phyloP scores from a whole-genome alignment of 2,888 invertebrate species.

The Pheosia tremula region DNA sequence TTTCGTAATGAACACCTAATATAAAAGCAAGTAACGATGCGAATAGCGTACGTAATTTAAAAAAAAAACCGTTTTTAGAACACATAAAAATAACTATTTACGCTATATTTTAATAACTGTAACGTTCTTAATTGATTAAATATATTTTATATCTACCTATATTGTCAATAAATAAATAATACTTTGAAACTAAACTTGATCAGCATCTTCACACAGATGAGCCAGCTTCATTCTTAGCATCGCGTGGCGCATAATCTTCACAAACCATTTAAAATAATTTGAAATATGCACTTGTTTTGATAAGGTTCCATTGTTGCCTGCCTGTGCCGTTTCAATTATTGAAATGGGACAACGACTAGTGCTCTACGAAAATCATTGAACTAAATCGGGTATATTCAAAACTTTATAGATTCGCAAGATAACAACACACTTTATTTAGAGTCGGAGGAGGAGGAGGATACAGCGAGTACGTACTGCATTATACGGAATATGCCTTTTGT shows the following conservation, averaged over 20 bases:
- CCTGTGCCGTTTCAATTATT: constrained; percentile 23
- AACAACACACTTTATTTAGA: constrained; percentile 16
- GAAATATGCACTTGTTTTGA: constrained; percentile 21
- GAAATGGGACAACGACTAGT: constrained; percentile 5
- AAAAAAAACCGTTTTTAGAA: too few relatives aligned
- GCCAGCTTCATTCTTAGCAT: not conserved
- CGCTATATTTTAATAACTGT: too few relatives aligned
- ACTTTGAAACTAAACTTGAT: too few relatives aligned
- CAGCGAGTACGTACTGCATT: constrained; percentile 32
- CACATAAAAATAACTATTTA: too few relatives aligned
- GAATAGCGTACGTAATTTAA: too few relatives aligned
- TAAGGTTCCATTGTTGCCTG: constrained; percentile 38
- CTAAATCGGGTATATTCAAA: not conserved
- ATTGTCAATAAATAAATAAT: too few relatives aligned
- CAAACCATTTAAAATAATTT: constrained; percentile 7
- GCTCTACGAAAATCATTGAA: constrained; percentile 1
- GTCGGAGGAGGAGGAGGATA: constrained; percentile 27
- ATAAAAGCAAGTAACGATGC: too few relatives aligned
- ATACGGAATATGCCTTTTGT: constrained; percentile 54
- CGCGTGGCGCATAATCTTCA: not conserved
- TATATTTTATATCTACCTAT: too few relatives aligned
- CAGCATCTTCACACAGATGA: not conserved
- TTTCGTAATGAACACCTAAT: too few relatives aligned
- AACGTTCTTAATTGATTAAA: too few relatives aligned
- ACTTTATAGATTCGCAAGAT: constrained; percentile 13